Conservation (phyloP, 92 coral and sea anemone genomes). For the Paramuricea clavata region DNA sequence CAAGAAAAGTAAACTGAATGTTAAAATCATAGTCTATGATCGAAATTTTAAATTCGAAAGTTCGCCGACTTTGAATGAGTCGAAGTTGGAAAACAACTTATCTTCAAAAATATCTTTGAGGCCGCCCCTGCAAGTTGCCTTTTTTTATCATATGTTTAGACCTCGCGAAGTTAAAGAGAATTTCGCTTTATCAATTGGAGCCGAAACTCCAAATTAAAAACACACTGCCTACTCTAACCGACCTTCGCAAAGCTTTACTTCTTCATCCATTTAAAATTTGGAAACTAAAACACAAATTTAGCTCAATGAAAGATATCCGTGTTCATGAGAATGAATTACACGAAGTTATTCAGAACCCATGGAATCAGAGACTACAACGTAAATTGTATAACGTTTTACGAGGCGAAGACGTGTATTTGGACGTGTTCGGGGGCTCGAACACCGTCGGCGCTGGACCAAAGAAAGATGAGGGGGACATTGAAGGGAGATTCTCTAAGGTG, state of each 20-base stretch:
- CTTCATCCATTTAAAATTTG: conserved; percentile 36
- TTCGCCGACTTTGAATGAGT: background rate
- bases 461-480: conserved; percentile 46
- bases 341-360: background rate
- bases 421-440: conserved; percentile 71
- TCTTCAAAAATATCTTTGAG: too few species aligned
- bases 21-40: too few species aligned
- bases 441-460: conserved; percentile 61
- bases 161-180: background rate
- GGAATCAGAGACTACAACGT: conserved; percentile 34
- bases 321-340: conserved; percentile 9
- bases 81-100: background rate
- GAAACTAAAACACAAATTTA: conserved; percentile 1
- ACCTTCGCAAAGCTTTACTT: conserved; percentile 4
- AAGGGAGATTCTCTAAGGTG: conserved; percentile 45
- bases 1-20: too few species aligned
- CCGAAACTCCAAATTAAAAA: background rate
- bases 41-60: background rate
- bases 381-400: conserved; percentile 43
- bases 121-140: background rate
- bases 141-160: too few species aligned
- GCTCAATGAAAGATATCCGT: conserved; percentile 25
- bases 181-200: background rate
- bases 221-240: background rate
- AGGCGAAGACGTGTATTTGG: conserved; percentile 42